A percentile compares a stretch with the other conserved stretches of the same genome.
These are phyloP conservation scores for Vipera latastei DNA, from an alignment of 2,797 vertebrate genomes.

Conservation along the genomic window DNA sequence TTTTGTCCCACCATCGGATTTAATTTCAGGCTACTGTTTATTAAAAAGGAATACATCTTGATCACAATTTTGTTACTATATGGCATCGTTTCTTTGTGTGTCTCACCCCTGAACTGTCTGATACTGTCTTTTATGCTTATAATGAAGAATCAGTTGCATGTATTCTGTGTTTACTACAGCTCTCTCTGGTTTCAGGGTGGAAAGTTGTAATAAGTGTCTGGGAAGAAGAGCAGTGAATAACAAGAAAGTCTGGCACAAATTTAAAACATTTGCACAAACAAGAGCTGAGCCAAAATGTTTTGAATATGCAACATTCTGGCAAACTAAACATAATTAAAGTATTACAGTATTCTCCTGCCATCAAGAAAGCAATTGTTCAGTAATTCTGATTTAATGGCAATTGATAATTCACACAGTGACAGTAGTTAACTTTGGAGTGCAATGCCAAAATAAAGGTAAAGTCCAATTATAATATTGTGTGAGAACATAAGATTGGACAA, in stretches of 20 bases:
- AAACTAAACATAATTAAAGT: constrained; percentile 27
- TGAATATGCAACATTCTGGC: constrained; percentile 13
- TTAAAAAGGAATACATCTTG: constrained; percentile 45
- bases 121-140: constrained; percentile 41
- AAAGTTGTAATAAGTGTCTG: constrained; percentile 42
- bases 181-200: constrained; percentile 59
- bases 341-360: neutral
- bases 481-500: neutral
- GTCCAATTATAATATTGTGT: constrained; percentile 1
- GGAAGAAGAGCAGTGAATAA: constrained; percentile 49
- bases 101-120: constrained; percentile 56
- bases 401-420: neutral
- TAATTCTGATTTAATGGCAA: constrained; percentile 6
- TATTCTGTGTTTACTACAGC: constrained; percentile 53
- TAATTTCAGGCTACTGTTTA: constrained; percentile 46
- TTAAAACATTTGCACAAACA: constrained; percentile 32
- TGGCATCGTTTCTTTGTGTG: constrained; percentile 55
- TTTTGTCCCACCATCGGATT: constrained; percentile 49
- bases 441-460: constrained; percentile 4
- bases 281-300: constrained; percentile 20
- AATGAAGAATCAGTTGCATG: constrained; percentile 46
- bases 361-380: neutral
- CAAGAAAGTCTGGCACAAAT: constrained; percentile 44
- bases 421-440: neutral
- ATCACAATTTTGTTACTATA: constrained; percentile 38